Evolutionary conservation across 1,140 invertebrate species (phyloP), one percentile per base, ranked within the genome.

Genomic region (Lerema accius): DNA sequence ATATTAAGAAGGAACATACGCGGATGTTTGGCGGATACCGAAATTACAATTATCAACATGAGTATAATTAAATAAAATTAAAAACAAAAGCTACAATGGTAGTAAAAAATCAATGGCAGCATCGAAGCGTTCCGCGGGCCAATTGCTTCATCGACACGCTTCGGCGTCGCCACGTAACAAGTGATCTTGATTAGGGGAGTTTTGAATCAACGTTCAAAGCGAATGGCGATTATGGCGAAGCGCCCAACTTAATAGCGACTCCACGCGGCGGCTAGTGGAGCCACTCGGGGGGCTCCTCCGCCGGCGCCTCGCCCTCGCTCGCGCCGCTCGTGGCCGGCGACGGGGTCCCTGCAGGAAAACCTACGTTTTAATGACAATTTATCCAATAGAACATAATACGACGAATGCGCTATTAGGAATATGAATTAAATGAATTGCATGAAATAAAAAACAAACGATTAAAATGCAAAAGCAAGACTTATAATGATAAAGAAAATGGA

Each of bases 171-270:
- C 50, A 28, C 11, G 14, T 13, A 28, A 28, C 28, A 32, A n/a
- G 28, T 13, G 32, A 53, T 53, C 4, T 5, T 10, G 16, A 42
- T 17, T 35, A 19, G n/a, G 42, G n/a, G 45, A 39, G 17, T 23
- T 35, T 32, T 9, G 43, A 73, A 76, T 70, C 61, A 71, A 76
- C n/a, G n/a, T 53, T 26, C 32, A 46, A 71, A 73, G 58, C 40
- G 28, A 39, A 72, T 69, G 72, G 67, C n/a, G n/a, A n/a, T n/a
- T n/a, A n/a, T 82, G 80, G 76, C 76, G 73, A 78, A 78, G 75
- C 81, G 83, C 80, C 83, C 68, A 84, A 86, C 81, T 82, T 80
- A 86, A 86, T 85, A 85, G 81, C 81, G 79, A 69, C 69, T 80
- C 77, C 70, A 78, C 74, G 28, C 17, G 40, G 46, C 26, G 49